Conservation (phyloP, 2,113 vertebrate genomes). For the Cebidichthys violaceus region DNA sequence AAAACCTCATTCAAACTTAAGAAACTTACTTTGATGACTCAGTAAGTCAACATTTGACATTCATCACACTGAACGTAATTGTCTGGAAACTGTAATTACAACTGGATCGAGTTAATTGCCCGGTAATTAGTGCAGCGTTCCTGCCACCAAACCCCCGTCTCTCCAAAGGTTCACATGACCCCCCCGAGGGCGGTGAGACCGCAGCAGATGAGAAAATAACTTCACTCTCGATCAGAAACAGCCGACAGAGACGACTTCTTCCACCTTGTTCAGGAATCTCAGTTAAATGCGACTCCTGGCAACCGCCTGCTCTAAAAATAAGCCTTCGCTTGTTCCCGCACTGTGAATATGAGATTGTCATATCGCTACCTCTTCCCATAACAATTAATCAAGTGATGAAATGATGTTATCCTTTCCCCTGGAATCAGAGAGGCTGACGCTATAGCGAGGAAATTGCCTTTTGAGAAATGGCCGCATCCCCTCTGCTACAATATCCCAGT, state of each 20-base stretch:
- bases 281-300: constrained; percentile 62
- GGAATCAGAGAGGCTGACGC: constrained; percentile 65
- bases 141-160: background rate
- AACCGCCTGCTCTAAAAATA: constrained; percentile 80
- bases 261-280: constrained; percentile 48
- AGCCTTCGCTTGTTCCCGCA: constrained; percentile 61
- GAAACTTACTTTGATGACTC: constrained; percentile 15
- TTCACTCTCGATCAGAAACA: constrained; percentile 48
- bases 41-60: constrained; percentile 31
- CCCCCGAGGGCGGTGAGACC: constrained; percentile 14
- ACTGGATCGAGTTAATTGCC: constrained; percentile 48
- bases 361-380: constrained; percentile 77
- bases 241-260: constrained; percentile 27
- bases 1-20: constrained; percentile 2
- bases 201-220: constrained; percentile 28
- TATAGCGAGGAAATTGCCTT: constrained; percentile 75
- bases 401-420: constrained; percentile 70
- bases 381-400: constrained; percentile 82
- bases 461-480: constrained; percentile 70
- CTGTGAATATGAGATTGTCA: constrained; percentile 79
- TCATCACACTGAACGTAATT: constrained; percentile 34
- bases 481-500: constrained; percentile 58
- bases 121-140: constrained; percentile 47
- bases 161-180: constrained; percentile 12
- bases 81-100: constrained; percentile 51